These are phyloP conservation scores for Paedocypris sp. DNA, from an alignment of 2,113 vertebrate genomes.

Conservation along the genomic window DNA sequence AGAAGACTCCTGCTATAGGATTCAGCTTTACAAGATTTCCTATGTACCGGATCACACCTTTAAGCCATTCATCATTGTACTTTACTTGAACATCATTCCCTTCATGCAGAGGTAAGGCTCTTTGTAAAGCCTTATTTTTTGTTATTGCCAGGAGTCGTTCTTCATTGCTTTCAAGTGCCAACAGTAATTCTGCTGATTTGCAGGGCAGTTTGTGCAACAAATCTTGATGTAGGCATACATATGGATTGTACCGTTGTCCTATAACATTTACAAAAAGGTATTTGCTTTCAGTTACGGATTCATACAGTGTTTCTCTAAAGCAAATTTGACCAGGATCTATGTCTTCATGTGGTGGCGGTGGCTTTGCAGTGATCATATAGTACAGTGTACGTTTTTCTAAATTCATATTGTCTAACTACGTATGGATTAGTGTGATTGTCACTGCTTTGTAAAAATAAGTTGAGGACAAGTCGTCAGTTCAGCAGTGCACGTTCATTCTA, in stretches of 20 bases:
- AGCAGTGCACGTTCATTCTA: too few species aligned
- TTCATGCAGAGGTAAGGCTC: conserved; percentile 29
- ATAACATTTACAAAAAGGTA: too few species aligned
- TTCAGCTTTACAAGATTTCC: background rate
- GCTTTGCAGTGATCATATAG: conserved; percentile 57
- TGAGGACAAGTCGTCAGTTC: too few species aligned
- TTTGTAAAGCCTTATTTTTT: conserved; percentile 23
- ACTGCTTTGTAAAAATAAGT: too few species aligned
- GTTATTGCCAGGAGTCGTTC: conserved; percentile 4
- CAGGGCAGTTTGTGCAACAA: conserved; percentile 35
- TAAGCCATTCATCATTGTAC: conserved; percentile 29
- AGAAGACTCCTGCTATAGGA: conserved; percentile 43
- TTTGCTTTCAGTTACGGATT: too few species aligned
- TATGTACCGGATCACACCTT: conserved; percentile 58
- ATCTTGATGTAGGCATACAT: fast-evolving
- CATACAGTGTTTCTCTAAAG: conserved; percentile 33
- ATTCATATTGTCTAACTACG: conserved; percentile 1
- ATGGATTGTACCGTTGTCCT: fast-evolving
- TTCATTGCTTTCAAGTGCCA: background rate
- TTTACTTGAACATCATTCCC: conserved; percentile 48
- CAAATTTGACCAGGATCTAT: conserved; percentile 50
- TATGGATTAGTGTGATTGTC: too few species aligned
- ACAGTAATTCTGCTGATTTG: conserved; percentile 46
- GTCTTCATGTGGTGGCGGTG: fast-evolving
- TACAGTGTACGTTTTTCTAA: conserved; percentile 29